phyloP scores from a whole-genome alignment of 2,888 invertebrate species.

The Germaria angustata region DNA sequence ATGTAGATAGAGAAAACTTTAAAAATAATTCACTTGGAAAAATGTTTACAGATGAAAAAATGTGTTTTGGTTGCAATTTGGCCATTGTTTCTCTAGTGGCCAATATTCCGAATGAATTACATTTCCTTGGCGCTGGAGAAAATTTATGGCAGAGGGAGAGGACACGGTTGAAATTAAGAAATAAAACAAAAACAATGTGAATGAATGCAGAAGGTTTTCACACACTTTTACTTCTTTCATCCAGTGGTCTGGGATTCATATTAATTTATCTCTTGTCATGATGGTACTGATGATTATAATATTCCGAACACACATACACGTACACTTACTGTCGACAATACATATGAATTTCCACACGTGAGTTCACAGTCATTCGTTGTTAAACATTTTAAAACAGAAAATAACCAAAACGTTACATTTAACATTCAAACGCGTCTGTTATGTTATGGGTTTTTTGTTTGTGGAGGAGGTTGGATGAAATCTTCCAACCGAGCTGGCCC shows the following conservation, averaged over 20 bases:
- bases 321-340: background rate
- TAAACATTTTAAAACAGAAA: constrained; percentile 15
- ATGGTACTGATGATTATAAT: constrained; percentile 26
- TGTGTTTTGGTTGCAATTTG: constrained; percentile 49
- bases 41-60: background rate
- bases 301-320: background rate
- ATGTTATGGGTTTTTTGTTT: background rate
- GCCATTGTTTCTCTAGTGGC: constrained; percentile 51
- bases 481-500: too few relatives aligned
- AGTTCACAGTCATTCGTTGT: background rate
- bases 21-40: constrained; percentile 30
- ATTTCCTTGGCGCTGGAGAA: constrained; percentile 20
- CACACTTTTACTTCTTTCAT: constrained; percentile 16
- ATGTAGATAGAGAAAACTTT: background rate
- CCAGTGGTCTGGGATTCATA: constrained; percentile 65
- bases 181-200: constrained; percentile 1
- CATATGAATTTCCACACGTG: background rate
- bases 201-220: constrained; percentile 29
- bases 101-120: constrained; percentile 48
- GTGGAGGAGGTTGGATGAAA: too few relatives aligned
- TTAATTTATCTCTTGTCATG: constrained; percentile 75
- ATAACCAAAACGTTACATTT: constrained; percentile 9
- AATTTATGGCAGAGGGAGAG: background rate
- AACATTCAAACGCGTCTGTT: background rate
- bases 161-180: constrained; percentile 12